A percentile compares a stretch with the other conserved stretches of the same genome.
Evolutionary conservation across 92 coral and sea anemone genomes (phyloP).

Genomic region (Paragorgia papillata): DNA sequence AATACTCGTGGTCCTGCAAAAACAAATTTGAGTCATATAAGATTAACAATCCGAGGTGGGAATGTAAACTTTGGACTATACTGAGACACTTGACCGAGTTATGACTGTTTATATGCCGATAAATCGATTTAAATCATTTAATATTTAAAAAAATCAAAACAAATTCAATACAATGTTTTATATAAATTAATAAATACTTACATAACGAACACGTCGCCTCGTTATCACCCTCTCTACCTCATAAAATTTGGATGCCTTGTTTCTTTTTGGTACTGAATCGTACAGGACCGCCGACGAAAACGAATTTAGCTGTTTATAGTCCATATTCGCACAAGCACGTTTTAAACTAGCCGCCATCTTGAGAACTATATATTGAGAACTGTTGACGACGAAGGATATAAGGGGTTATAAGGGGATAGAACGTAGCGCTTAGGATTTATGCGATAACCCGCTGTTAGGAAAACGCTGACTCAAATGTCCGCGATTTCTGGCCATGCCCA

Average conservation of each 20-base stretch:
- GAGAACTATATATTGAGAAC: too few relatives aligned
- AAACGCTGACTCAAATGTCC: too few relatives aligned
- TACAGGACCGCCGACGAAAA: constrained; percentile 15
- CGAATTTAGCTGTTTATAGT: constrained; percentile 25
- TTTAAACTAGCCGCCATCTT: constrained; percentile 24
- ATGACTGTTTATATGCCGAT: constrained; percentile 34
- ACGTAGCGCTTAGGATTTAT: too few relatives aligned
- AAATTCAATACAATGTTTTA: too few relatives aligned
- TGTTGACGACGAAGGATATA: too few relatives aligned
- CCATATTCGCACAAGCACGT: constrained; percentile 4
- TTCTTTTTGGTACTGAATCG: neutral
- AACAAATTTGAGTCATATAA: too few relatives aligned
- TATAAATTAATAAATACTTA: too few relatives aligned
- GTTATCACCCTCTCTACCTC: constrained; percentile 39
- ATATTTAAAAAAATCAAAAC: too few relatives aligned
- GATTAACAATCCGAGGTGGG: too few relatives aligned
- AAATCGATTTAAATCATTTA: constrained; percentile 22
- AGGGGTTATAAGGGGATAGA: constrained; percentile 11
- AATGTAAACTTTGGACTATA: too few relatives aligned
- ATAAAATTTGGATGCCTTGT: constrained; percentile 1
- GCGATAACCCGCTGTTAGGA: too few relatives aligned
- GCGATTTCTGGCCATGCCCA: too few relatives aligned
- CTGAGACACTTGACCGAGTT: constrained; percentile 12
- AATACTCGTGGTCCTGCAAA: constrained; percentile 18
- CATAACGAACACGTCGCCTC: neutral